A percentile compares a stretch with the other conserved stretches of the same genome.
phyloP scores from a whole-genome alignment of 2,113 vertebrate genomes.

The Merops nubicus region DNA sequence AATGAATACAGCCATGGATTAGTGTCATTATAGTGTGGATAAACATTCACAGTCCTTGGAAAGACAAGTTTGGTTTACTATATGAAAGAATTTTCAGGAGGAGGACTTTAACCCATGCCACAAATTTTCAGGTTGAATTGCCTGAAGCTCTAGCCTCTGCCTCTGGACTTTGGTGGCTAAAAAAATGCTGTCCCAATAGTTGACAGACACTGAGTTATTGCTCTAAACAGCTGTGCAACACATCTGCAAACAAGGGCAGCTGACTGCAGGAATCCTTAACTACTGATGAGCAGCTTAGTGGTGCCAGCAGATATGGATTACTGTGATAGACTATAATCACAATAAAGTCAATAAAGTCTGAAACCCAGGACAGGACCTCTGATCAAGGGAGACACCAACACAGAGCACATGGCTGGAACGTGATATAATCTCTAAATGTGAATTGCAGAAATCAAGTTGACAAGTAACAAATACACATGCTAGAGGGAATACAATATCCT shows the following conservation, averaged over 20 bases:
- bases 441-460: background rate
- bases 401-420: background rate
- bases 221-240: background rate
- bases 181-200: background rate
- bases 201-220: background rate
- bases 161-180: background rate
- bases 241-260: background rate
- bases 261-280: background rate
- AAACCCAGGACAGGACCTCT: background rate
- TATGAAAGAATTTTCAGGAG: background rate
- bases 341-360: background rate
- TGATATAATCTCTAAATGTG: background rate
- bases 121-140: background rate
- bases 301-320: background rate
- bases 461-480: background rate
- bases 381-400: fast-evolving
- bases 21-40: background rate
- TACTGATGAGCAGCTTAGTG: background rate
- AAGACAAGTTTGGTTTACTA: background rate
- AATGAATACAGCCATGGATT: background rate
- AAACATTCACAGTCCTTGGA: background rate
- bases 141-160: background rate
- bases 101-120: background rate
- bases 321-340: background rate
- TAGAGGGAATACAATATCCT: background rate